Evolutionary conservation across 2,113 vertebrate genomes (phyloP).

Genomic region (Procavia capensis): DNA sequence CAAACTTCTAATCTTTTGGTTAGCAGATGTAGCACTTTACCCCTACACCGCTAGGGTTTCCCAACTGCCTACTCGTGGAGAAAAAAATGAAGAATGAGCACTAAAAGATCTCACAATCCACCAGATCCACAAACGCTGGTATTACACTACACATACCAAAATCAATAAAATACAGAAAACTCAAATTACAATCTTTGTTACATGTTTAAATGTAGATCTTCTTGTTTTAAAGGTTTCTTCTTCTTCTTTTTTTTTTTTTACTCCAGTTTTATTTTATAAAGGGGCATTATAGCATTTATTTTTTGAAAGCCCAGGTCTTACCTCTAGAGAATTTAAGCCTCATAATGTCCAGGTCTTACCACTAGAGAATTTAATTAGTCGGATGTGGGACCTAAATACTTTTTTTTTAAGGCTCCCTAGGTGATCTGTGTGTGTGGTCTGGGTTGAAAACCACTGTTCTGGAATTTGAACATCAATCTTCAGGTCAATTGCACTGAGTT

Average conservation of each 20-base stretch:
- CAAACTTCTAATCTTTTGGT: too few relatives aligned
- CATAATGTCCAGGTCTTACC: slow-evolving; percentile 19
- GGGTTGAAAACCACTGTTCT: slow-evolving; percentile 50
- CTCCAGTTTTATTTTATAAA: slow-evolving; percentile 57
- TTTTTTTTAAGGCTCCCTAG: slow-evolving; percentile 35
- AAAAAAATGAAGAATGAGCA: background rate
- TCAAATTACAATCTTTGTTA: background rate
- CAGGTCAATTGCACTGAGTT: slow-evolving; percentile 75
- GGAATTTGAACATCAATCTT: slow-evolving; percentile 63
- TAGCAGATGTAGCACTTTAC: too few relatives aligned
- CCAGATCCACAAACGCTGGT: background rate
- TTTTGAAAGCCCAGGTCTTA: slow-evolving; percentile 53
- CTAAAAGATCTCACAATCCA: background rate
- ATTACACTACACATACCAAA: background rate
- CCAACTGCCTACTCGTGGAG: background rate
- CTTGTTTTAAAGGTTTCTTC: too few relatives aligned
- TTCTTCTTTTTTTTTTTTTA: background rate
- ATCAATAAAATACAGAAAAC: background rate
- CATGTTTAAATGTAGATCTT: slow-evolving; percentile 34
- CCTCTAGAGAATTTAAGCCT: slow-evolving; percentile 68
- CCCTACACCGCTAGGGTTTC: too few relatives aligned
- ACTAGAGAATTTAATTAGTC: slow-evolving; percentile 74
- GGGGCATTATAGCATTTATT: slow-evolving; percentile 58
- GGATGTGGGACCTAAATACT: slow-evolving; percentile 31
- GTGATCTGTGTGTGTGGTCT: slow-evolving; percentile 57